Evolutionary conservation across 1,140 invertebrate genomes (phyloP), one percentile per base, ranked within the genome.

Genomic region (Hyles euphorbiae): DNA sequence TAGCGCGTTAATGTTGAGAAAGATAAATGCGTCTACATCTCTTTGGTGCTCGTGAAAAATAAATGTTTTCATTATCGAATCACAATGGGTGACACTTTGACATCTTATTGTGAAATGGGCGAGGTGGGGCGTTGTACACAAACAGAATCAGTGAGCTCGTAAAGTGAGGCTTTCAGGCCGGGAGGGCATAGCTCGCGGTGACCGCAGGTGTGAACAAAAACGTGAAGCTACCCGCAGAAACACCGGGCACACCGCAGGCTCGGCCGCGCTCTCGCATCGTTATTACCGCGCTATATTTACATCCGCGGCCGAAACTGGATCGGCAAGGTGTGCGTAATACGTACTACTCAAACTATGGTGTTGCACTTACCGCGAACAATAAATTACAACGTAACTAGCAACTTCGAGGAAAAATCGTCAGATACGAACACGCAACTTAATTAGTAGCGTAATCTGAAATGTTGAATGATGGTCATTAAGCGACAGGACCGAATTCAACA

Each of bases 1-100:
- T 81, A 70, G 68, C 76, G 73, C 77, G 71, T 74, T 83, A 79
- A 86, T 78, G 78, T 72, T 72, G 67, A 68, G 71, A 80, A 80
- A 81, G 81, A 86, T 83, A 81, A 86, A 86, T 84, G 81, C 68
- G 68, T 65, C 58, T 63, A 66, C 70, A 72, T 65, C 68, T 62
- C 67, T 67, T 68, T 75, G 50, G 49, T 56, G 52, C 46, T 56
- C 50, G 65, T 59, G 63, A 79, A 74, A 76, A 70, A 70, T 72
- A 73, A 75, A 72, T 68, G 51, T 63, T 54, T 68, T 60, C 61
- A 64, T 74, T 70, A 64, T 70, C 45, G 60, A 56, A 51, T 58
- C 62, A 67, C 60, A 70, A 73, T 67, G 50, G 59, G 22, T 53
- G 52, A 40, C 51, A 53, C 12, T 56, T 56, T 56, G 50, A 58